Evolutionary conservation across 1,140 invertebrate species (phyloP).

Genomic region (Wasmannia auropunctata): DNA sequence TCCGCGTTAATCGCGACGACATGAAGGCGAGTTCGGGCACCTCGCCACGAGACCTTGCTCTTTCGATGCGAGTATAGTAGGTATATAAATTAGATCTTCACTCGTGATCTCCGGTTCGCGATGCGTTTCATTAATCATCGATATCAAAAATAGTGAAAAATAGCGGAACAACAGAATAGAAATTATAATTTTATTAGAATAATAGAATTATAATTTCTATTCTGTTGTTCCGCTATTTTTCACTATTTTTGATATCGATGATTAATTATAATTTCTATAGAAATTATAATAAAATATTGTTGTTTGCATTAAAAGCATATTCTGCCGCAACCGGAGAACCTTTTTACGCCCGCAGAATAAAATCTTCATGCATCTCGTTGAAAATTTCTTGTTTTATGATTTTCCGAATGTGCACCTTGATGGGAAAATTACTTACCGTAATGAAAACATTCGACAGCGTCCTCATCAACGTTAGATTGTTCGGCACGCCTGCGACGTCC

Average conservation of each 20-base stretch:
- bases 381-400: not conserved
- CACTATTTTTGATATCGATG: not conserved
- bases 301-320: not conserved
- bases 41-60: not conserved
- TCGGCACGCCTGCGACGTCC: not conserved
- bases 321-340: not conserved
- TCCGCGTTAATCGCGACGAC: constrained; percentile 26
- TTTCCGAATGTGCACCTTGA: not conserved
- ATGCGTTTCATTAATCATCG: not conserved
- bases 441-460: not conserved
- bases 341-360: not conserved
- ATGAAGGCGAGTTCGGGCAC: not conserved
- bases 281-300: no score
- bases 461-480: not conserved
- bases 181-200: not conserved
- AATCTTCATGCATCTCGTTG: not conserved
- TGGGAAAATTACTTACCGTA: not conserved
- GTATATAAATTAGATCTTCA: not conserved
- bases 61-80: not conserved
- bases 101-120: not conserved
- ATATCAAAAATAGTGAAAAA: not conserved
- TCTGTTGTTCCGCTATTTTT: not conserved
- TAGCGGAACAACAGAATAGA: not conserved
- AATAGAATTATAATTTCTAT: not conserved
- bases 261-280: not conserved